Conservation (phyloP, 2,113 vertebrate genomes). For the Pandion haliaetus region DNA sequence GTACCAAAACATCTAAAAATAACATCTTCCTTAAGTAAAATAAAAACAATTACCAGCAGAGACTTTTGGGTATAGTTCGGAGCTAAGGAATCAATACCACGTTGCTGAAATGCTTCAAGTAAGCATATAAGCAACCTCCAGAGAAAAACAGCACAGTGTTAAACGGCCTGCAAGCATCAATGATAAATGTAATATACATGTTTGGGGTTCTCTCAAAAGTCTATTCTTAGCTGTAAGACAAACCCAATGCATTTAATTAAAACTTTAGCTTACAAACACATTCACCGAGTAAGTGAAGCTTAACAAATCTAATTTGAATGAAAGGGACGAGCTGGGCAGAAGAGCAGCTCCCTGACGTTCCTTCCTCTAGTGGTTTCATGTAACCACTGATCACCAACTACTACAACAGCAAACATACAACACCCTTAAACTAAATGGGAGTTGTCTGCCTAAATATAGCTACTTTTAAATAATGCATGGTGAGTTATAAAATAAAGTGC, state of each 20-base stretch:
- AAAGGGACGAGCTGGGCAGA: conserved; percentile 47
- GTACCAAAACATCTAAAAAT: conserved; percentile 70
- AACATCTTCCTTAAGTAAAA: conserved; percentile 49
- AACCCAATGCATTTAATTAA: conserved; percentile 58
- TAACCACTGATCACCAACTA: conserved; percentile 70
- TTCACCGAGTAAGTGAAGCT: conserved; percentile 59
- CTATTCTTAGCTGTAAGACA: conserved; percentile 55
- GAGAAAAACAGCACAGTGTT: neutral
- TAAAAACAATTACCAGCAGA: conserved; percentile 55
- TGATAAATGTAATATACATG: conserved; percentile 24
- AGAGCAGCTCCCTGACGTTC: conserved; percentile 43
- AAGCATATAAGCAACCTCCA: neutral
- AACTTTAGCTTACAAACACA: conserved; percentile 58
- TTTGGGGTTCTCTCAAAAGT: conserved; percentile 4
- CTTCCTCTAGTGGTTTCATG: conserved; percentile 58
- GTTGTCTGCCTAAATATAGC: conserved; percentile 79
- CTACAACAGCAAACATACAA: conserved; percentile 66
- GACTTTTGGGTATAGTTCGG: neutral
- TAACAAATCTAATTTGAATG: conserved; percentile 61
- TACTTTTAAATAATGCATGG: conserved; percentile 80
- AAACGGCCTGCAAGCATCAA: neutral
- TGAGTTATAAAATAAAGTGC: conserved; percentile 74
- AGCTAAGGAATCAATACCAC: conserved; percentile 30
- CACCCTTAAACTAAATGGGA: conserved; percentile 61
- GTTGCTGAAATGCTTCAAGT: neutral